phyloP scores from a whole-genome alignment of 2,797 vertebrate species.

The Tenualosa ilisha region DNA sequence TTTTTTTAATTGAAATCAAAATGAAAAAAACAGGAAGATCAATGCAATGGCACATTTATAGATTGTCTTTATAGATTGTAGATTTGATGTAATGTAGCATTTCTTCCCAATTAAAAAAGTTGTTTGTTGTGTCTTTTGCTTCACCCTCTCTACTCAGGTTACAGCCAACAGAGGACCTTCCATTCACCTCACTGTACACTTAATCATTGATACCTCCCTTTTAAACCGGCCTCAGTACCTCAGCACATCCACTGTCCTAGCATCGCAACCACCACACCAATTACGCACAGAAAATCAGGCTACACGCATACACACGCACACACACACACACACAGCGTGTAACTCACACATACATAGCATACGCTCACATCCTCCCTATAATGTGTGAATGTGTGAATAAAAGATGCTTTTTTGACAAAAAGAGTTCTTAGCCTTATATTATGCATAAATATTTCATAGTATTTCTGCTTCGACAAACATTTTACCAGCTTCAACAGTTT shows the following conservation, averaged over 20 bases:
- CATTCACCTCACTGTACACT: slow-evolving; percentile 84
- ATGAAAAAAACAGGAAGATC: neutral
- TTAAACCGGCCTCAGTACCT: neutral
- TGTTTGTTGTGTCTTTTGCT: neutral
- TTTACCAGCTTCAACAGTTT: neutral
- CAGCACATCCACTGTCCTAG: neutral
- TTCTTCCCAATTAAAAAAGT: neutral
- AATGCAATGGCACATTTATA: neutral
- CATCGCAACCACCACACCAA: neutral
- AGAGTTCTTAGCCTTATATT: neutral
- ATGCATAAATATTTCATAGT: neutral
- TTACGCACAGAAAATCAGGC: neutral
- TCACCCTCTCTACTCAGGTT: slow-evolving; percentile 74
- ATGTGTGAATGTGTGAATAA: neutral
- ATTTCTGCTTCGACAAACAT: neutral
- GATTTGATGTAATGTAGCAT: neutral
- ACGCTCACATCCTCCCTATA: neutral
- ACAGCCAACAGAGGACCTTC: slow-evolving; percentile 86
- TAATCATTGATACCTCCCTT: slow-evolving; percentile 38
- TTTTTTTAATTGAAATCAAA: no score
- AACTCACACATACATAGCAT: neutral
- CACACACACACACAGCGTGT: neutral
- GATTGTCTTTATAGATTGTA: neutral
- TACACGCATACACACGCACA: neutral
- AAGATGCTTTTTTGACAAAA: neutral